These are phyloP conservation scores for Rhynchophorus ferrugineus DNA, from an alignment of 1,140 invertebrate species.

Conservation along the genomic window DNA sequence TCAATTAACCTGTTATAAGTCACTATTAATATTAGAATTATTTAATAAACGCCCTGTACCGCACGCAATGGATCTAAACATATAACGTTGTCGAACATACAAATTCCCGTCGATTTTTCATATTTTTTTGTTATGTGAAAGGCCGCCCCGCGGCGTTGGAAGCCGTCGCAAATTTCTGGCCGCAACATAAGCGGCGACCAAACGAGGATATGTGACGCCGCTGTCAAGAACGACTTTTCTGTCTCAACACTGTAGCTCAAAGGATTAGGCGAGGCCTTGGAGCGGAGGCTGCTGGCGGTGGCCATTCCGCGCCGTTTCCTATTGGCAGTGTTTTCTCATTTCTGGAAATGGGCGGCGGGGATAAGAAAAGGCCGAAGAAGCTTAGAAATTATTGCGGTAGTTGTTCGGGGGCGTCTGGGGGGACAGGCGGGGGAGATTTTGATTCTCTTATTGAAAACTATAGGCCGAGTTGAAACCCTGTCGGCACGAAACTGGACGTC, in stretches of 20 bases:
- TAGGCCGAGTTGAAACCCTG: no score
- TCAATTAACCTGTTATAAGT: no score
- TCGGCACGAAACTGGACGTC: no score
- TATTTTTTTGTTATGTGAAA: no score
- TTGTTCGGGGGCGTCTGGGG: neutral
- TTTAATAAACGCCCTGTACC: no score
- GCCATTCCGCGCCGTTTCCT: constrained; percentile 13
- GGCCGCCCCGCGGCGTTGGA: no score
- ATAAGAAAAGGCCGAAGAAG: constrained; percentile 15
- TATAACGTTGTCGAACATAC: no score
- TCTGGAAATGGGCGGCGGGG: constrained; percentile 17
- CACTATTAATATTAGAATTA: no score
- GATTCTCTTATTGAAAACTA: constrained; percentile 6
- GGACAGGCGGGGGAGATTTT: constrained; percentile 10
- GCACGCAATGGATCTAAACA: no score
- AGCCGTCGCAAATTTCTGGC: no score
- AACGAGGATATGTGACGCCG: constrained; percentile 5
- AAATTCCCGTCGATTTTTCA: no score
- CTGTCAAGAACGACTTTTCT: constrained; percentile 12
- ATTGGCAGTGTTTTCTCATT: constrained; percentile 25
- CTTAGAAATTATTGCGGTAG: constrained; percentile 21
- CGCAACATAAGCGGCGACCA: no score
- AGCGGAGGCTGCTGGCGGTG: constrained; percentile 8
- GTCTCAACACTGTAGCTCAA: constrained; percentile 14
- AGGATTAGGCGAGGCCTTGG: constrained; percentile 18